phyloP scores from a whole-genome alignment of 1,140 invertebrate species.

The Bombus pascuorum region DNA sequence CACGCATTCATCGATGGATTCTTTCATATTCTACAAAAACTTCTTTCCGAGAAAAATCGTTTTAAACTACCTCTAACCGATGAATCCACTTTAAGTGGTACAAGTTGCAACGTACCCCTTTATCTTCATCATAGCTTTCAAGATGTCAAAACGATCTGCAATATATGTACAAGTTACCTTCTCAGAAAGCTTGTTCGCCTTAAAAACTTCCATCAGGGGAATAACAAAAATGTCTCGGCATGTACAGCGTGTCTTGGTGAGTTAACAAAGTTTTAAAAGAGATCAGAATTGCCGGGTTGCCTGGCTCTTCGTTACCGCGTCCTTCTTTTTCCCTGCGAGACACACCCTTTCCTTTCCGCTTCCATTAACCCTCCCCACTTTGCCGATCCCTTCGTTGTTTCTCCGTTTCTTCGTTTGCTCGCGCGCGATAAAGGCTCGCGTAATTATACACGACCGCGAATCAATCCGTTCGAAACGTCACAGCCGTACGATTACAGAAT shows the following conservation, averaged over 20 bases:
- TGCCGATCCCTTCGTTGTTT: background rate
- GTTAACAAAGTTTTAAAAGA: conserved; percentile 26
- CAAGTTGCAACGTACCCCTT: background rate
- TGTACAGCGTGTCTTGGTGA: too few species aligned
- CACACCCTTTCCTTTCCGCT: background rate
- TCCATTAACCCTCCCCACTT: background rate
- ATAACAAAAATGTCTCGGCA: background rate
- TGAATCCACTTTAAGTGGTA: background rate
- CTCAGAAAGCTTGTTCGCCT: background rate
- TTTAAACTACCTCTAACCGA: background rate
- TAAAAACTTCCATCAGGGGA: background rate
- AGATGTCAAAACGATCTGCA: background rate
- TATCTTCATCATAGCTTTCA: background rate
- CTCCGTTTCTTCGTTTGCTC: background rate
- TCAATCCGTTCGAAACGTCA: conserved; percentile 35
- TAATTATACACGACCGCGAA: conserved; percentile 40
- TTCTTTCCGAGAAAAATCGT: background rate
- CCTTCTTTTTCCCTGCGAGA: background rate
- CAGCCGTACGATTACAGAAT: conserved; percentile 19
- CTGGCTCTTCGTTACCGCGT: background rate
- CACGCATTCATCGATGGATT: too few species aligned
- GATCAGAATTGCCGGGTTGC: background rate
- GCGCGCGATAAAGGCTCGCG: background rate
- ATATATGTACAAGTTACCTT: background rate
- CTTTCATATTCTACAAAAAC: too few species aligned